Percentiles rank a stretch among this genome's conserved stretches.
These are phyloP conservation scores for Zoanthus sociatus DNA, from an alignment of 92 coral and sea anemone genomes.

Conservation along the genomic window DNA sequence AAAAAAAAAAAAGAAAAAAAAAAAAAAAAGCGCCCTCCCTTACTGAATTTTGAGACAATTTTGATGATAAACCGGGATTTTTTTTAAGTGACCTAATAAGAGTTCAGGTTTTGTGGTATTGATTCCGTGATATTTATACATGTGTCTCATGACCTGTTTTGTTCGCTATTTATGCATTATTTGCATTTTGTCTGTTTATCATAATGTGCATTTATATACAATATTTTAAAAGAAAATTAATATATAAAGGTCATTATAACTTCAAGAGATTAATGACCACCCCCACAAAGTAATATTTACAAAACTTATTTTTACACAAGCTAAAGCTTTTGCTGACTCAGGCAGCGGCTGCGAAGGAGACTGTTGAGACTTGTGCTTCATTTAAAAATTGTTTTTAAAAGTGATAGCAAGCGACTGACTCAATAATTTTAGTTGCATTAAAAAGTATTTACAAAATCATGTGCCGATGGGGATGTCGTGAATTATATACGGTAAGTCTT, in stretches of 20 bases:
- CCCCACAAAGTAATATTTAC: neutral
- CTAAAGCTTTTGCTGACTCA: neutral
- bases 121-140: no score
- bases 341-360: no score
- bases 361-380: no score
- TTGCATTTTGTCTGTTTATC: no score
- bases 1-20: no score
- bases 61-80: no score
- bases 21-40: no score
- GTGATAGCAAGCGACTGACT: neutral
- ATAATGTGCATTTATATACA: neutral
- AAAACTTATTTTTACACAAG: neutral
- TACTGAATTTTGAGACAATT: no score
- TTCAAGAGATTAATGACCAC: neutral
- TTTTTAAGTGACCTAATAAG: no score
- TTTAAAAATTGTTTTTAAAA: neutral
- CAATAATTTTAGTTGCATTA: neutral
- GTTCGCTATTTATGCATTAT: no score
- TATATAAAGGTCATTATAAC: neutral
- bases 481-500: constrained; percentile 9
- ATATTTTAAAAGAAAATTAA: neutral
- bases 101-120: no score
- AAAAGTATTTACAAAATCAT: neutral
- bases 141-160: no score
- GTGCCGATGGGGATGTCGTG: constrained; percentile 39